These are phyloP conservation scores for Stomorhina lunata DNA, from an alignment of 2,888 invertebrate species.

Conservation along the genomic window DNA sequence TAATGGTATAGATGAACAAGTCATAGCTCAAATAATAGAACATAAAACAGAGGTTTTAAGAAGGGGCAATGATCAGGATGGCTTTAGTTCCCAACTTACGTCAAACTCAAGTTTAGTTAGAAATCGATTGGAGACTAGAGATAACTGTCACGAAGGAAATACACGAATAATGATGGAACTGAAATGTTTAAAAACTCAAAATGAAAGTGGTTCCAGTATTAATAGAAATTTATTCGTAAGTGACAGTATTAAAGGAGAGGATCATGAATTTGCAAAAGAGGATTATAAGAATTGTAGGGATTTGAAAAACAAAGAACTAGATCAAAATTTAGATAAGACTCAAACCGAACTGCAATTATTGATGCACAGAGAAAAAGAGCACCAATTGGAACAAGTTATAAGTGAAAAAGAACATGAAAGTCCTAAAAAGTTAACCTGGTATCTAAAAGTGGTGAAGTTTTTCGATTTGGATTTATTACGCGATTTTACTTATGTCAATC, in stretches of 20 bases:
- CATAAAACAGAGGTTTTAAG: constrained; percentile 85
- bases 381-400: background rate
- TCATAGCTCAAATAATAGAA: constrained; percentile 84
- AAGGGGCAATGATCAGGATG: constrained; percentile 77
- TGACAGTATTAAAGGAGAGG: constrained; percentile 73
- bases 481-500: constrained; percentile 85
- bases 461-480: constrained; percentile 86
- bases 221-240: constrained; percentile 71
- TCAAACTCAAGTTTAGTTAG: constrained; percentile 70
- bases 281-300: no score
- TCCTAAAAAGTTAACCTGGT: constrained; percentile 80
- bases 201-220: no score
- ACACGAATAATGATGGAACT: constrained; percentile 68
- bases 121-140: constrained; percentile 71
- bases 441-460: constrained; percentile 83
- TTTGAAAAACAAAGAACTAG: constrained; percentile 21
- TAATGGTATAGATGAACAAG: constrained; percentile 83
- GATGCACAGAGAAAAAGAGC: constrained; percentile 26
- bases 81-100: constrained; percentile 75
- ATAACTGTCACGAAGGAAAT: constrained; percentile 53
- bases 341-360: constrained; percentile 24
- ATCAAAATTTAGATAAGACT: constrained; percentile 6
- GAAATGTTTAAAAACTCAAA: constrained; percentile 71
- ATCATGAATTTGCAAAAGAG: no score
- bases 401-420: constrained; percentile 74